Conservation (phyloP, 2,113 vertebrate species). For the Otus sunia region DNA sequence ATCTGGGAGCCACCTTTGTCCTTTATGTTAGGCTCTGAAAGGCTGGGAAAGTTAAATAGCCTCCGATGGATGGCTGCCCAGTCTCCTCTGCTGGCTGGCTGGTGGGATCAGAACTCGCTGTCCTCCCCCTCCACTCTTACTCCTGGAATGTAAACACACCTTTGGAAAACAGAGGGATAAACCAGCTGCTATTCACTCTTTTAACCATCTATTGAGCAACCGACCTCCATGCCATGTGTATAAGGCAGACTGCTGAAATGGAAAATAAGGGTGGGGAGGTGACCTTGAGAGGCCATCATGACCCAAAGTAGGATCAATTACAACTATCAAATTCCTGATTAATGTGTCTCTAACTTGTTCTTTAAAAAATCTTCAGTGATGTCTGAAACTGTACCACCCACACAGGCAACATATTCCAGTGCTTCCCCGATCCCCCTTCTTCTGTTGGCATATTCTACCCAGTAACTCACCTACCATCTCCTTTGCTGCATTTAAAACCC, state of each 20-base stretch:
- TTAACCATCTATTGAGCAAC: slow-evolving; percentile 31
- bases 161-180: slow-evolving; percentile 48
- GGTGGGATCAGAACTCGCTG: slow-evolving; percentile 40
- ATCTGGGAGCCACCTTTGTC: slow-evolving; percentile 30
- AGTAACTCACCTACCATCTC: not conserved
- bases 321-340: slow-evolving; percentile 21
- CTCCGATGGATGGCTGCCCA: not conserved
- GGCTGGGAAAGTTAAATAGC: slow-evolving; percentile 37
- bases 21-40: not conserved
- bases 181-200: slow-evolving; percentile 40
- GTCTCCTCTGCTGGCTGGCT: slow-evolving; percentile 18
- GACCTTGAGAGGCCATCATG: not conserved
- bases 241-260: slow-evolving; percentile 30
- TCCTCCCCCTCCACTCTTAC: slow-evolving; percentile 27
- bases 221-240: slow-evolving; percentile 28
- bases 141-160: slow-evolving; percentile 61
- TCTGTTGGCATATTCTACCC: not conserved
- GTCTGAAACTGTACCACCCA: not conserved
- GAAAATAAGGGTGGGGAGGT: slow-evolving; percentile 2
- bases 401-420: not conserved
- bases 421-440: not conserved
- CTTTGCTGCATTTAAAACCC: not conserved
- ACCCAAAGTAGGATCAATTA: not conserved
- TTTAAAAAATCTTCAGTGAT: not conserved
- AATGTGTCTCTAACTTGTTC: slow-evolving; percentile 5